Conservation (phyloP, 2,113 vertebrate genomes). For the Sminthopsis crassicaudata region DNA sequence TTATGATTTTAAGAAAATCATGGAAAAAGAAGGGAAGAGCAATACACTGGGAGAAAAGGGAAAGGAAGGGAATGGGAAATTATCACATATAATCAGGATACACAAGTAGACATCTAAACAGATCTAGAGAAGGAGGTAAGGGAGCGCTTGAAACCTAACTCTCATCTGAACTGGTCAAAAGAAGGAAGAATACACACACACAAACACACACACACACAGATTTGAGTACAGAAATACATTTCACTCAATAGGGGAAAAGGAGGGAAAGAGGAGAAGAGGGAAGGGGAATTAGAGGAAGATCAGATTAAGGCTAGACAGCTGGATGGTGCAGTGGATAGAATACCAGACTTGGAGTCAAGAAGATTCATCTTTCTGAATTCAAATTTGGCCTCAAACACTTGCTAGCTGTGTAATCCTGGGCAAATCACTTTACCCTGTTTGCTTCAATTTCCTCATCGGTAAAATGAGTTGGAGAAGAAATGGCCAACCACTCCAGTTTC, state of each 20-base stretch:
- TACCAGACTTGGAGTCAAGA: too few species aligned
- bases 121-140: too few species aligned
- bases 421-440: background rate
- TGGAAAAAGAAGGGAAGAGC: too few species aligned
- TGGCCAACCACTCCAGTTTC: background rate
- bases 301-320: background rate
- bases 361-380: background rate
- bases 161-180: too few species aligned
- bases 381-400: background rate
- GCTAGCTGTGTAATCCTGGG: background rate
- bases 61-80: too few species aligned
- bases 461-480: background rate
- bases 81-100: too few species aligned
- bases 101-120: too few species aligned
- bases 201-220: too few species aligned
- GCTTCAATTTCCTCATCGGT: background rate
- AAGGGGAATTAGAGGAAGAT: background rate
- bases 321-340: background rate
- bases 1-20: too few species aligned
- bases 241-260: background rate
- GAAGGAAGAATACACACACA: too few species aligned
- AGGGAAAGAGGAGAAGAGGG: background rate
- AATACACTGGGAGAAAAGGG: too few species aligned
- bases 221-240: background rate
- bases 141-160: too few species aligned